Evolutionary conservation across 2,113 vertebrate genomes (phyloP).

Genomic region (Centropus unirufus): DNA sequence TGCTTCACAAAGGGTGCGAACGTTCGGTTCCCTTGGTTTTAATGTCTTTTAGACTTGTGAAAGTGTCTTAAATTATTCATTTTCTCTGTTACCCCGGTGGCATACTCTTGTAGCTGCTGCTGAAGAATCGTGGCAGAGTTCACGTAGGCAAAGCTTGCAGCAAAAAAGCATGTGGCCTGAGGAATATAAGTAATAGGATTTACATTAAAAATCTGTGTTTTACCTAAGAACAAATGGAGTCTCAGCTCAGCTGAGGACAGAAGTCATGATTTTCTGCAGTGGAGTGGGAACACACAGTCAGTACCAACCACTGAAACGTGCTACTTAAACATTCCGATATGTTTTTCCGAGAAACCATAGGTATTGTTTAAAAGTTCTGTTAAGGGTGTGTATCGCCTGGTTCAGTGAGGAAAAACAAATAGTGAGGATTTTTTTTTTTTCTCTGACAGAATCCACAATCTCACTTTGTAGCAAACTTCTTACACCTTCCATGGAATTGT

Average conservation of each 20-base stretch:
- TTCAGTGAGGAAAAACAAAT: not conserved
- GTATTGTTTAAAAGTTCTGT: not conserved
- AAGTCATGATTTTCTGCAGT: not conserved
- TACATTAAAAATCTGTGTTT: not conserved
- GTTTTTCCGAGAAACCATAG: not conserved
- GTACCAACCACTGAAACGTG: not conserved
- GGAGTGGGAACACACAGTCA: not conserved
- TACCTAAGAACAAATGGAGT: not conserved
- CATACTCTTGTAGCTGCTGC: not conserved
- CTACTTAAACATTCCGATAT: not conserved
- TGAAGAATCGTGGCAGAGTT: not conserved
- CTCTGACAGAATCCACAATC: not conserved
- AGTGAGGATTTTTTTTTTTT: not conserved
- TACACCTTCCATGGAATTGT: not conserved
- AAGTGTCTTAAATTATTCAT: not conserved
- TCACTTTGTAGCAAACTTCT: not conserved
- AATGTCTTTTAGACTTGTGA: not conserved
- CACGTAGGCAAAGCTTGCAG: not conserved
- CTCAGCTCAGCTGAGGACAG: accelerated
- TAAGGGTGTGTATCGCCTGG: not conserved
- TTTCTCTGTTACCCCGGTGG: not conserved
- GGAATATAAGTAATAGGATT: not conserved
- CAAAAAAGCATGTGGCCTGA: not conserved
- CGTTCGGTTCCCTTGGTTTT: not conserved
- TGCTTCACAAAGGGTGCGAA: not conserved